Base-by-base conservation (phyloP, 2,113 vertebrate genomes). In the Spilogale gracilis region DNA sequence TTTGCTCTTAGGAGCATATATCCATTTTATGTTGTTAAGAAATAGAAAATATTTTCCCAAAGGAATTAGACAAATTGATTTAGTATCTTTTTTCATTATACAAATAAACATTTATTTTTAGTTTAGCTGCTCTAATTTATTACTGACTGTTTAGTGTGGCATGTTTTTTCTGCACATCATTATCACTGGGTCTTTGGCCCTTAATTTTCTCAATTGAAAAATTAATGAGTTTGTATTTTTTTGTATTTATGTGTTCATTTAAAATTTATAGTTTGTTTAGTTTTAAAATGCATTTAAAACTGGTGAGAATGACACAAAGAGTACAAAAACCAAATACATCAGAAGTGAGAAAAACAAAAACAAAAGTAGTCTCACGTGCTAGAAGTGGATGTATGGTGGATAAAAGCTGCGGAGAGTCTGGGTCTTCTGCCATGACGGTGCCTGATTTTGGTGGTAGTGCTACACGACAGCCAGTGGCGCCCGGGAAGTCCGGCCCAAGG, bases 181-280 rank as follows among this genome's bases (percentile, higher is more conserved):
- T 21, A 1, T 93, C 17, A 16, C 56, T 14, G 1, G 12, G 91
- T 87, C 61, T 95, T 56, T 79, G 58, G 80, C 74, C 79, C 61
- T 80, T 92, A 95, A 84, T 92, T 95, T 74, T 91, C 48, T 50
- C 45, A 84, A 63, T 50, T 96, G 81, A 94, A 96, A 94, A 94
- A 91, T 82, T 78, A 95, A 84, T 71, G 54, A 73, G 52, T 87
- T 74, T 74, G 1, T 91, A 79, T 50, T 95, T 94, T 96, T 96
- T 94, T 43, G 61, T 86, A 56, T 90, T 83, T 76, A 73, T 88
- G 92, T 94, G 71, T 11, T 89, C 63, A 30, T 60, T 96, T 95
- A 67, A 95, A 94, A 86, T 81, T 56, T 95, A 17, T 91, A 65
- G 45, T 21, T 96, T 90, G 8, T 13, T 91, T 38, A 71, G 23